Percentiles rank a stretch among this genome's conserved stretches.
These are phyloP conservation scores for Microcebus griseorufus DNA, from an alignment of 2,113 vertebrate species.

Conservation along the genomic window DNA sequence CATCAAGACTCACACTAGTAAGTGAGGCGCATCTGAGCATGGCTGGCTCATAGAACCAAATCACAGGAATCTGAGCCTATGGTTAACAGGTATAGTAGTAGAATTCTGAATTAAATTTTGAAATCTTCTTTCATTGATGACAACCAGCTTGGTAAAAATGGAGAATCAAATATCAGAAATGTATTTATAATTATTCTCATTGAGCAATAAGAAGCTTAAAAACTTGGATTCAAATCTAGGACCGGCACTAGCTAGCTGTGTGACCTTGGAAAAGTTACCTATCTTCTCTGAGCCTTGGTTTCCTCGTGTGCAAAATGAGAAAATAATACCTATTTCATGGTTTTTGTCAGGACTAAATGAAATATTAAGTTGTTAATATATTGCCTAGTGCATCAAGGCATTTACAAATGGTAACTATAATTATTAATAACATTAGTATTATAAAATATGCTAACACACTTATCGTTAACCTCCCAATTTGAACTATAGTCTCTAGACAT, in stretches of 20 bases:
- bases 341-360: neutral
- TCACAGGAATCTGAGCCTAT: neutral
- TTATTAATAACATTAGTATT: neutral
- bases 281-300: neutral
- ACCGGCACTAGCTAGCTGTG: neutral
- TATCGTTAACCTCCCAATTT: neutral
- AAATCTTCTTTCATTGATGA: neutral
- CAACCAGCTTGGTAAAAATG: neutral
- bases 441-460: neutral
- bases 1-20: neutral
- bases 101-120: constrained; percentile 46
- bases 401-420: neutral
- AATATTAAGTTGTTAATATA: neutral
- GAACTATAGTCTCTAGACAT: neutral
- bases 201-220: neutral
- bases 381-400: neutral
- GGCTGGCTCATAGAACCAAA: neutral
- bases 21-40: neutral
- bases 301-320: neutral
- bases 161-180: neutral
- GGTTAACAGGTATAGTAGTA: neutral
- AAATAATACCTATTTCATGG: neutral
- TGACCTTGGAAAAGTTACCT: neutral
- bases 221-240: neutral
- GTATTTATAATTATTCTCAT: neutral